Evolutionary conservation across 2,888 invertebrate genomes (phyloP), one percentile per base, ranked within the genome.

Genomic region (Volucella inanis): DNA sequence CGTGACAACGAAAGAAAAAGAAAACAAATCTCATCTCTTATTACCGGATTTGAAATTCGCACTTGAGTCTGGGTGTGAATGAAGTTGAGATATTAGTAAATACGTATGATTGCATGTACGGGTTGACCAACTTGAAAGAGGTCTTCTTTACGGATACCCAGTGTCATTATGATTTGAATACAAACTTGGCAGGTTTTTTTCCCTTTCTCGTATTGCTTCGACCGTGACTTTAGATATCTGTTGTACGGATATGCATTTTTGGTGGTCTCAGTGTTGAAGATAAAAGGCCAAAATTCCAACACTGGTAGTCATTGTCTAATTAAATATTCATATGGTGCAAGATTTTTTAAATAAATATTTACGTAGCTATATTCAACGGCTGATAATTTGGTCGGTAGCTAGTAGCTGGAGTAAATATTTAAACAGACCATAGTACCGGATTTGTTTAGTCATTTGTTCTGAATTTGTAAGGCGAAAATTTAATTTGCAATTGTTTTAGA

Each of bases 11-110:
- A 61, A 50, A 57, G 49, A 10, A 47, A 6, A 22, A n/a, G 39
- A 43, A 39, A 64, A 62, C 47, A 12, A 22, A 8, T 14, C n/a
- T 57, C 45, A 61, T 62, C 82, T 83, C 50, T 14, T 67, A 39
- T 77, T 82, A 72, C 82, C 78, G 82, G 78, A 82, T 72, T 78
- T 67, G 55, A 77, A 71, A 76, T 70, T 65, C 61, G 57, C 70
- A 76, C 64, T 81, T 10, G 12, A 47, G 11, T n/a, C 38, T 47
- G 43, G 54, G 22, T 45, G 15, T 31, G 31, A 31, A 31, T 31
- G 6, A 31, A 31, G 31, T 31, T 31, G 2, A 31, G 31, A 31
- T 31, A 31, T 31, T 31, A 31, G 31, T 22, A 18, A 18, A 22
- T 31, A 39, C 41, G 41, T 70, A 3, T 22, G 3, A 1, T 22